Base-by-base conservation (phyloP, 2,113 vertebrate species). In the Ailuropoda melanoleuca region DNA sequence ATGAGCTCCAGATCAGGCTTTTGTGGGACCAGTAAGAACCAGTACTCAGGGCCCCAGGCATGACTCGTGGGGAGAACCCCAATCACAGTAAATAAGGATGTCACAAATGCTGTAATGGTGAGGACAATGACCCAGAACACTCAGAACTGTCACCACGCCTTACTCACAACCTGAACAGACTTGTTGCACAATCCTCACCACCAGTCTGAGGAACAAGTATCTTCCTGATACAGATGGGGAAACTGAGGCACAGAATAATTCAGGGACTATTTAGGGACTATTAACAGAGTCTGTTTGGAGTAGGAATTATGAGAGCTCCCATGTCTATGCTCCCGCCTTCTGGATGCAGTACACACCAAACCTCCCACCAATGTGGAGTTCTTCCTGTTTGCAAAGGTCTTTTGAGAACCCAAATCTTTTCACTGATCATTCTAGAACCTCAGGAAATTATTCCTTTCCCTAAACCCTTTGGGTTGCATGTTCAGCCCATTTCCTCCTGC, bases 401-500 rank as follows among this genome's bases (percentile, higher is more conserved):
- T 89, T 56, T 64, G 55, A 95, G 56, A 83, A 48, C 58, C 39
- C 31, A 85, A 66, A 72, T n/a, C 39, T 77, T 81, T n/a, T 74
- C 68, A 60, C 23, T 34, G 56, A 77, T 64, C 24, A 8, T 84
- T 88, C 48, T 81, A 68, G 90, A 96, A 92, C 46, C 62, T 95
- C 50, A 85, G 70, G 92, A 97, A 97, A 95, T 82, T 37, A 82
- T 60, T 82, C 53, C 21, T 74, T 90, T 95, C 93, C 84, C 84
- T 88, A 72, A 92, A 90, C 90, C 23, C 46, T 90, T 60, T 21
- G 62, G 39, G 68, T 66, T 72, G 83, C 84, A 90, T 82, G 92
- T 96, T 93, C 72, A 97, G 37, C 15, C 70, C 85, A 62, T 92
- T 97, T 95, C 62, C 72, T 97, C 84, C 56, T 70, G 50, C 37